phyloP scores from a whole-genome alignment of 2,797 vertebrate species.

The Odontamblyopus rebecca region DNA sequence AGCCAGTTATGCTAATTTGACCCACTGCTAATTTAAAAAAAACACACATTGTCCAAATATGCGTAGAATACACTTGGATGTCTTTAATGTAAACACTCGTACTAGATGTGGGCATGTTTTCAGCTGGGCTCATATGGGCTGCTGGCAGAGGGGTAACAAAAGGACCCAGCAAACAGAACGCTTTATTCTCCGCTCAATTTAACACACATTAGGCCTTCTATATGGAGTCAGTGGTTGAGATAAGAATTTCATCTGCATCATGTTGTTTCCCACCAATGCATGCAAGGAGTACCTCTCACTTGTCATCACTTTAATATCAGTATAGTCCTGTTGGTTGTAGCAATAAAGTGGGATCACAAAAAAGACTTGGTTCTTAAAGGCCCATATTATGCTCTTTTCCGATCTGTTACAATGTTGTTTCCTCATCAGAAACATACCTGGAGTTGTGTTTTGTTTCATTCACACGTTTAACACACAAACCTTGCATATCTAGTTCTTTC shows the following conservation, averaged over 20 bases:
- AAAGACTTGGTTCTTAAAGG: too few relatives aligned
- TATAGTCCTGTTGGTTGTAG: slow-evolving; percentile 11
- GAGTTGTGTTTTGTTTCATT: too few relatives aligned
- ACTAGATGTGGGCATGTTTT: slow-evolving; percentile 18
- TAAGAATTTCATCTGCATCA: slow-evolving; percentile 42
- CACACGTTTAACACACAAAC: too few relatives aligned
- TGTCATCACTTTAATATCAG: slow-evolving; percentile 13
- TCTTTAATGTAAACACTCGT: neutral
- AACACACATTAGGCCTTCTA: slow-evolving; percentile 54
- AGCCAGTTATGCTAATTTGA: neutral
- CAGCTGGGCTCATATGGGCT: slow-evolving; percentile 15
- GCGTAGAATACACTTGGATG: too few relatives aligned
- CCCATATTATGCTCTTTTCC: too few relatives aligned
- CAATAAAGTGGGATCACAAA: slow-evolving; percentile 2
- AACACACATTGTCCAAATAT: too few relatives aligned
- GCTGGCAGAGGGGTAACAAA: slow-evolving; percentile 36
- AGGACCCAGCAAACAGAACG: slow-evolving; percentile 45
- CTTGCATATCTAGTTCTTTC: too few relatives aligned
- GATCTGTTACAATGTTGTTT: too few relatives aligned
- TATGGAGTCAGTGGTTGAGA: slow-evolving; percentile 47
- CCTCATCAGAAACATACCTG: too few relatives aligned
- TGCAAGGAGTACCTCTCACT: slow-evolving; percentile 27
- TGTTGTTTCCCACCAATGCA: slow-evolving; percentile 41
- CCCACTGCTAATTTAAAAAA: neutral
- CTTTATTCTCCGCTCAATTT: slow-evolving; percentile 66